Evolutionary conservation across 92 coral and sea anemone species (phyloP).

Genomic region (Virgularia gustaviana): DNA sequence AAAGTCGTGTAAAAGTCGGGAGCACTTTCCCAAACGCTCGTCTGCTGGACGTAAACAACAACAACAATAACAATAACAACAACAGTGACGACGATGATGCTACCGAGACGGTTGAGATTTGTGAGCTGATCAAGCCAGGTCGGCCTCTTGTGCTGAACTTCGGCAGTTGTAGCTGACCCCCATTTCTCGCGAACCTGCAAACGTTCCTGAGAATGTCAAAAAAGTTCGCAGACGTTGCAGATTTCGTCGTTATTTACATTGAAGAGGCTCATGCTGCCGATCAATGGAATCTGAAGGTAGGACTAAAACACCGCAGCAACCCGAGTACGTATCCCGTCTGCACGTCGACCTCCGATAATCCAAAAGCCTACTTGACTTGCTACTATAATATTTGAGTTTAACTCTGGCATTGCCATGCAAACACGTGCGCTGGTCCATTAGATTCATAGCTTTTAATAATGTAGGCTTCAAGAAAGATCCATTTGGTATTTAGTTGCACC

Average conservation of each 20-base stretch:
- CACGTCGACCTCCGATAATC: no score
- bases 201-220: constrained; percentile 62
- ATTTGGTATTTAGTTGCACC: no score
- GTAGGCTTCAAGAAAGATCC: no score
- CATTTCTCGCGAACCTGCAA: constrained; percentile 72
- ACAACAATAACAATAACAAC: not conserved
- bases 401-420: no score
- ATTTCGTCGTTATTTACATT: constrained; percentile 69
- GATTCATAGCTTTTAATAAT: no score
- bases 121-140: constrained; percentile 1
- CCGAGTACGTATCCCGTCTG: no score
- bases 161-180: constrained; percentile 94
- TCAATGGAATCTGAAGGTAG: constrained; percentile 74
- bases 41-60: constrained; percentile 1
- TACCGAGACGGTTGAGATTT: not conserved
- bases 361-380: no score
- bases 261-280: constrained; percentile 78
- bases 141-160: constrained; percentile 91
- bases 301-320: not conserved
- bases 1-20: not conserved
- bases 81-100: no score
- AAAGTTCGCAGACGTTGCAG: constrained; percentile 64
- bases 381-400: no score
- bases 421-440: no score
- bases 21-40: constrained; percentile 7